These are phyloP conservation scores for Orussus abietinus DNA, from an alignment of 1,140 invertebrate genomes.

Conservation along the genomic window DNA sequence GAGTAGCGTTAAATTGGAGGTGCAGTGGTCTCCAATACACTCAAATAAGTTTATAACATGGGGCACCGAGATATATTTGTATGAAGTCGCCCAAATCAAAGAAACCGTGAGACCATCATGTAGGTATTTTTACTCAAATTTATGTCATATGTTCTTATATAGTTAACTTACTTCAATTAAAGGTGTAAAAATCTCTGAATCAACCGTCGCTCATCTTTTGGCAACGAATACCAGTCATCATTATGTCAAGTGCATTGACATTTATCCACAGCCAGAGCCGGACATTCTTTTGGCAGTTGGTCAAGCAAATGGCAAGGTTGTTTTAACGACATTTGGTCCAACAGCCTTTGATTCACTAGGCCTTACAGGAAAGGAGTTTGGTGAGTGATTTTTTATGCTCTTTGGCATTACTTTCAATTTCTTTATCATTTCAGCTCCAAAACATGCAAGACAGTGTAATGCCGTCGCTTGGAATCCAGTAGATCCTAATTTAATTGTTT, in stretches of 20 bases:
- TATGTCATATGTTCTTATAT: conserved; percentile 8
- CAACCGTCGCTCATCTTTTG: conserved; percentile 62
- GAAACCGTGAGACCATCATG: conserved; percentile 58
- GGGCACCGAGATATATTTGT: conserved; percentile 80
- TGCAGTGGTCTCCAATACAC: conserved; percentile 76
- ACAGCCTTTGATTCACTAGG: conserved; percentile 63
- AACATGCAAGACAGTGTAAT: conserved; percentile 79
- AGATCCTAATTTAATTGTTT: conserved; percentile 78
- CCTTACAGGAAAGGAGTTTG: conserved; percentile 72
- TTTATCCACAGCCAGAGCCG: conserved; percentile 66
- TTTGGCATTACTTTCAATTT: conserved; percentile 1
- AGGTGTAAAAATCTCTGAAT: conserved; percentile 68
- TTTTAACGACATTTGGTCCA: conserved; percentile 74
- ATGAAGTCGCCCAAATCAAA: conserved; percentile 66
- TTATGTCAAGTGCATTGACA: conserved; percentile 74
- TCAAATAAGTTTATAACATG: conserved; percentile 80
- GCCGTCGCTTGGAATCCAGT: conserved; percentile 84
- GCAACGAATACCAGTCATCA: conserved; percentile 64
- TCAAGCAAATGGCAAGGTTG: conserved; percentile 79
- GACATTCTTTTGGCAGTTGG: conserved; percentile 82
- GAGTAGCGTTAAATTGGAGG: conserved; percentile 62
- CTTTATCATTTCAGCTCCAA: conserved; percentile 60
- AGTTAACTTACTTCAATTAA: conserved; percentile 28
- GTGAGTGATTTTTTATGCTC: conserved; percentile 51
- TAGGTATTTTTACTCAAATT: conserved; percentile 40